phyloP scores from a whole-genome alignment of 2,888 invertebrate genomes.

The Camponotus fellah region DNA sequence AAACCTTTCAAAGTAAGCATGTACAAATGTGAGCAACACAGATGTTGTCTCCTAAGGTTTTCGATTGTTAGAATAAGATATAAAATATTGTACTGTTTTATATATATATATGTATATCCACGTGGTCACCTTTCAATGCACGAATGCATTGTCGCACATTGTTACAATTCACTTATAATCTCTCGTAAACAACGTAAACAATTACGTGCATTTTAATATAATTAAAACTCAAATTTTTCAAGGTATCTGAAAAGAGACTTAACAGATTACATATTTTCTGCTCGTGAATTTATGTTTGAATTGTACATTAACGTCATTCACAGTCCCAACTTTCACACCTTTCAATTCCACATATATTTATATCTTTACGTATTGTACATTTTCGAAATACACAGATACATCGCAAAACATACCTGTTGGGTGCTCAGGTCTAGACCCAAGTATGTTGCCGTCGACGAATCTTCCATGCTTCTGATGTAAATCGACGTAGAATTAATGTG shows the following conservation, averaged over 20 bases:
- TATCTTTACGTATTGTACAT: background rate
- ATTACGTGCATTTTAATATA: background rate
- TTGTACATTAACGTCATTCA: background rate
- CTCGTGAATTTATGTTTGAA: background rate
- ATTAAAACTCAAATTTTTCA: background rate
- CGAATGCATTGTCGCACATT: background rate
- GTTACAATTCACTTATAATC: background rate
- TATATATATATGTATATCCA: background rate
- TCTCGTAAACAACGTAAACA: background rate
- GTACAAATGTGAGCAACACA: background rate
- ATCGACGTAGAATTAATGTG: background rate
- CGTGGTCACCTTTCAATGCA: background rate
- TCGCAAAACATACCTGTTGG: conserved; percentile 90
- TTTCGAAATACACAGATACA: background rate
- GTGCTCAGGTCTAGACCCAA: conserved; percentile 95
- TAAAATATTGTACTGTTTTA: background rate
- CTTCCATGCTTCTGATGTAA: conserved; percentile 73
- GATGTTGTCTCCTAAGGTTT: background rate
- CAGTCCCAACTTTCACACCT: background rate
- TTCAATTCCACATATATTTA: background rate
- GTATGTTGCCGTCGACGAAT: conserved; percentile 87
- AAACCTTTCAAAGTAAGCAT: background rate
- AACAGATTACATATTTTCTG: background rate
- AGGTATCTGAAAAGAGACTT: background rate
- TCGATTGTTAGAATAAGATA: background rate